Evolutionary conservation across 2,888 invertebrate genomes (phyloP).

Genomic region (Pantelozetes paolii): DNA sequence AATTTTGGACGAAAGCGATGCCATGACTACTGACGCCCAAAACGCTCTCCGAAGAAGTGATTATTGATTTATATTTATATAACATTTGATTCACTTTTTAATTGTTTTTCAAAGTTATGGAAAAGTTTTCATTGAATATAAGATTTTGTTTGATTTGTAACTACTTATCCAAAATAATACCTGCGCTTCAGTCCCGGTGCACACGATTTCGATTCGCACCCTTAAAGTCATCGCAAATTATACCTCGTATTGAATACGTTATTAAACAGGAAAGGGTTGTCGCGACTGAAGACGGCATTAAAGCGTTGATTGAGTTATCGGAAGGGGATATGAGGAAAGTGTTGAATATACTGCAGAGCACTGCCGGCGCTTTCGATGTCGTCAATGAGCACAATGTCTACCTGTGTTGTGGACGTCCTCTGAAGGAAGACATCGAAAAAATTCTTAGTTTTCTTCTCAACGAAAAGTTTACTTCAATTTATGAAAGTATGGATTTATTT

Average conservation of each 20-base stretch:
- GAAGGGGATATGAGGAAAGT: slow-evolving; percentile 98
- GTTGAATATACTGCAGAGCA: slow-evolving; percentile 83
- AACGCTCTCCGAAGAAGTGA: slow-evolving; percentile 88
- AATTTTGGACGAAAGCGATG: slow-evolving; percentile 97
- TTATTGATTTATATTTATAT: slow-evolving; percentile 49
- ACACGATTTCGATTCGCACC: slow-evolving; percentile 95
- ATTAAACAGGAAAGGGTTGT: slow-evolving; percentile 75
- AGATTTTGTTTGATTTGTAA: slow-evolving; percentile 98
- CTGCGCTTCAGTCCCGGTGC: slow-evolving; percentile 95
- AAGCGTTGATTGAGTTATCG: slow-evolving; percentile 80
- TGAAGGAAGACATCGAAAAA: slow-evolving; percentile 77
- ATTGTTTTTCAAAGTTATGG: slow-evolving; percentile 70
- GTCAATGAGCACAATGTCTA: slow-evolving; percentile 90
- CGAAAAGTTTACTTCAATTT: slow-evolving; percentile 68
- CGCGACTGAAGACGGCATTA: slow-evolving; percentile 78
- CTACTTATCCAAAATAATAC: slow-evolving; percentile 96
- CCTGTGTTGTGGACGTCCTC: slow-evolving; percentile 92
- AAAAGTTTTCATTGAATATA: slow-evolving; percentile 97
- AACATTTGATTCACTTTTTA: not conserved
- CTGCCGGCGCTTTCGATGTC: slow-evolving; percentile 81
- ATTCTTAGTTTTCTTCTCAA: slow-evolving; percentile 82
- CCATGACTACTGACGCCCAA: slow-evolving; percentile 99
- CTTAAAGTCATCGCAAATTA: slow-evolving; percentile 73
- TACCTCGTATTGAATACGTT: slow-evolving; percentile 80
- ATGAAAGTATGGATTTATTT: slow-evolving; percentile 64